Conservation (phyloP, 2,888 invertebrate genomes). For the Sclerodermus sp. region DNA sequence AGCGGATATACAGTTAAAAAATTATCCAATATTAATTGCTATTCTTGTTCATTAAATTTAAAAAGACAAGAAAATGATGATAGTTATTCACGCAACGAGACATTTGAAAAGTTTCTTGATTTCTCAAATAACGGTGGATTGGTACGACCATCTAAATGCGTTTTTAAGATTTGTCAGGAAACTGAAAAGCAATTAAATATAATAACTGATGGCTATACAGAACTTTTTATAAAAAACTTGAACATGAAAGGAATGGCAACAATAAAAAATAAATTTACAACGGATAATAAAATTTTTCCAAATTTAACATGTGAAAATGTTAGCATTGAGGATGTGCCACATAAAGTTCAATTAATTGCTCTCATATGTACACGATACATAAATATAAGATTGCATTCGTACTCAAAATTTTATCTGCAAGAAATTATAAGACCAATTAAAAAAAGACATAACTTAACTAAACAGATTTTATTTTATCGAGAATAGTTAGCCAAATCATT, state of each 20-base stretch:
- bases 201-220: background rate
- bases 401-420: background rate
- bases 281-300: background rate
- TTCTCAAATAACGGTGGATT: background rate
- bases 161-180: background rate
- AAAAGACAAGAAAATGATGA: background rate
- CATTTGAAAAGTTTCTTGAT: background rate
- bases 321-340: background rate
- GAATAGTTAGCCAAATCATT: no score
- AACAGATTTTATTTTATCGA: background rate
- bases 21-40: background rate
- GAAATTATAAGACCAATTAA: background rate
- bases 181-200: background rate
- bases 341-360: background rate
- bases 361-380: background rate
- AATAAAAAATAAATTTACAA: background rate
- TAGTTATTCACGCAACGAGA: background rate
- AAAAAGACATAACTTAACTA: background rate
- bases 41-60: background rate
- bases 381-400: background rate
- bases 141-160: background rate
- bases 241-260: background rate
- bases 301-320: background rate
- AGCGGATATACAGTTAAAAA: background rate
- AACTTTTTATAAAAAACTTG: background rate